A percentile compares a stretch with the other conserved stretches of the same genome.
These are phyloP conservation scores for Mareca penelope DNA, from an alignment of 2,797 vertebrate species.

Conservation along the genomic window DNA sequence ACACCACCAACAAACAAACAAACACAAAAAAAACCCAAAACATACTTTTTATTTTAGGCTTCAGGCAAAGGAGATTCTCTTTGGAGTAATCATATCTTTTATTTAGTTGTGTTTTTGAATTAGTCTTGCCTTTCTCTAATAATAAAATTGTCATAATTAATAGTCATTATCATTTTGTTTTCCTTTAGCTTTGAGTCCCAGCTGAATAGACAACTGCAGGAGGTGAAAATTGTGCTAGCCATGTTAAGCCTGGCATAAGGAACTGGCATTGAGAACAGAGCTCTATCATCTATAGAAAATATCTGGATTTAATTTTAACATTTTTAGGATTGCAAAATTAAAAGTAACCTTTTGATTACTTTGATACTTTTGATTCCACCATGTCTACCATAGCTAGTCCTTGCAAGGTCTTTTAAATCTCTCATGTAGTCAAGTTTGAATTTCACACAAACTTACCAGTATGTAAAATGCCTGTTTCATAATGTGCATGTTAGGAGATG, in stretches of 20 bases:
- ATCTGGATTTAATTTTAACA: background rate
- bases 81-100: background rate
- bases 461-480: background rate
- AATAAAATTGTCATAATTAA: background rate
- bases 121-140: background rate
- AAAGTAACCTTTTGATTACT: background rate
- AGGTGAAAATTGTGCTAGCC: background rate
- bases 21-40: too few species aligned
- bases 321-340: background rate
- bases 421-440: background rate
- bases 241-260: background rate
- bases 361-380: background rate
- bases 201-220: background rate
- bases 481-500: background rate
- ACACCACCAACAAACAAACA: too few species aligned
- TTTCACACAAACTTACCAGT: background rate
- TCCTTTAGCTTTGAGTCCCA: background rate
- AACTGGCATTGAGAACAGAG: background rate
- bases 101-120: background rate
- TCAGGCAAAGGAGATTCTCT: background rate
- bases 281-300: background rate
- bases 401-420: background rate
- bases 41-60: background rate
- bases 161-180: background rate
- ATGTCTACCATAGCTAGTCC: background rate